Evolutionary conservation across 2,113 vertebrate genomes (phyloP), one percentile per base, ranked within the genome.

Genomic region (Saguinus midas): DNA sequence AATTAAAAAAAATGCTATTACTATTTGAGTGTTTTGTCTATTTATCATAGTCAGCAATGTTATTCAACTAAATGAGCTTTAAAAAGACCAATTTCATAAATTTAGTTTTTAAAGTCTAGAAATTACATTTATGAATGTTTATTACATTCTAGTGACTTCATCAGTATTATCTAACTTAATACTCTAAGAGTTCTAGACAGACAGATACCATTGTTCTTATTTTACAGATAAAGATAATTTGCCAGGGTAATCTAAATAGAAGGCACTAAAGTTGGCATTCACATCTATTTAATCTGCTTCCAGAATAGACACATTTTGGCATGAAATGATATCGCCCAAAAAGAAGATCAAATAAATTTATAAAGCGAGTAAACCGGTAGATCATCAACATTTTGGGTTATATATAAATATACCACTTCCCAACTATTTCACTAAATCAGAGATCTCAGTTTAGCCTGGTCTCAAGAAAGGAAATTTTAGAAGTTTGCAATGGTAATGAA

Each of bases 401-500:
- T 76, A 58, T 83, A 37, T 61, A 81, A 86, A 91, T 58, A 96
- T 58, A 27, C 13, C 14, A 25, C 32, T 55, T 95, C 16, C 12
- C 78, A 81, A 82, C 32, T 84, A 52, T 78, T 25, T 45, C 70
- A 68, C 79, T 82, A 87, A 78, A 48, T 32, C 17, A 37, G 6
- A 92, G 1, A 83, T 90, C 43, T 87, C 20, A 21, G 45, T 93
- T 68, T 55, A 70, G 8, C 27, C 7, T 35, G 61, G 18, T 93
- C 72, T 94, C 58, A 57, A 45, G 16, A 18, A 92, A 86, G 79
- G 14, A 90, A 96, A 92, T 61, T 5, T 87, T 76, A 0, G 4
- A 84, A 83, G 40, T 97, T 85, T 89, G 12, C 55, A 88, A 52
- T 61, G 50, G 18, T 93, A 95, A 81, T 80, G 58, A 87, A 89